Base-by-base conservation (phyloP, 2,113 vertebrate genomes). In the Neolamprologus toae region DNA sequence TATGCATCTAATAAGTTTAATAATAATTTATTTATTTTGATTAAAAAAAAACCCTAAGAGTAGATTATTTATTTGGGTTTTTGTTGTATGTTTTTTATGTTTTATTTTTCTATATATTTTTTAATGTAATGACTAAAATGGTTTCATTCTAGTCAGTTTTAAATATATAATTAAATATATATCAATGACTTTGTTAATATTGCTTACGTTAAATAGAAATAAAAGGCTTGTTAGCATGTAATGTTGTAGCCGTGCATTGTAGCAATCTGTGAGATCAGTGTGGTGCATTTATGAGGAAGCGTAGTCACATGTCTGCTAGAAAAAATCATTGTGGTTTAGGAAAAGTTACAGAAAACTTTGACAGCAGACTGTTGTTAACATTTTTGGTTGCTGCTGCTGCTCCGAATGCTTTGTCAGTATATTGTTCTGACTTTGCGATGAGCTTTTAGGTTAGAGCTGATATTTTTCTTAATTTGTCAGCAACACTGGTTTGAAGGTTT, bases 11-110 rank as follows among this genome's bases (percentile, higher is more conserved):
- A 37, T 66, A 66, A 37, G 61, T 37, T 37, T 66, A 66, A 66
- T 66, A 66, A 37, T 37, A 2, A 37, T 71, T 42, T n/a, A 35
- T 63, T 71, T 63, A 42, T 23, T 42, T 71, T 40, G n/a, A 71
- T 71, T 6, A 0, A 23, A 68, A 71, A n/a, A n/a, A 4, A 2
- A 0, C 1, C 26, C n/a, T 42, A 16, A 71, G 66, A 71, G 61
- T 35, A 71, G n/a, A 71, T 71, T 42, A 71, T 23, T 40, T 71
- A 71, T 66, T 66, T 66, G 10, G 19, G 61, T 37, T 66, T 66
- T 71, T 42, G 66, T 71, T 71, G 7, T 71, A 23, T 40, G 66
- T 23, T 66, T 66, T 61, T 63, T 63, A 61, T 13, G n/a, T 71
- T 5, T 37, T 13, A 13, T 66, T 66, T 66, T 12, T 66, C 19